phyloP scores from a whole-genome alignment of 2,888 invertebrate genomes.

The Herminia tarsipennalis region DNA sequence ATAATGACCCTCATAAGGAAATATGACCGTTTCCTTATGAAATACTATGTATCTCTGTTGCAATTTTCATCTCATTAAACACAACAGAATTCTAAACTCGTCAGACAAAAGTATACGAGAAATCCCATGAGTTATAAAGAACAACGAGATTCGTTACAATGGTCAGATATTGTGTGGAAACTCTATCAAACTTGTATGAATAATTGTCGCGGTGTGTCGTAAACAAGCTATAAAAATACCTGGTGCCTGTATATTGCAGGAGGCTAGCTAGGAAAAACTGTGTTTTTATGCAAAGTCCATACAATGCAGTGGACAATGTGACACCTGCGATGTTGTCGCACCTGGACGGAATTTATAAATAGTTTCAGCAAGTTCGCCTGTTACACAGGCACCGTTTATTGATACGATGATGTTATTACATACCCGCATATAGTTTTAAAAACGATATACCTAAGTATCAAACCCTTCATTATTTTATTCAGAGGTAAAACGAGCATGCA shows the following conservation, averaged over 20 bases:
- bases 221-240: slow-evolving; percentile 41
- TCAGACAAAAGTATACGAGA: not conserved
- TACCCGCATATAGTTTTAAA: not conserved
- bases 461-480: no score
- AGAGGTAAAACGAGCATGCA: no score
- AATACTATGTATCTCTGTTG: no score
- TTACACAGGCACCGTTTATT: slow-evolving; percentile 41
- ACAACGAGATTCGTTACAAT: not conserved
- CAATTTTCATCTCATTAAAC: no score
- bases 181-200: slow-evolving; percentile 36
- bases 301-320: slow-evolving; percentile 72
- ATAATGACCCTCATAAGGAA: no score
- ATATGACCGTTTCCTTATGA: no score
- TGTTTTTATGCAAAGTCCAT: slow-evolving; percentile 78
- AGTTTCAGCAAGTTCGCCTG: slow-evolving; percentile 56
- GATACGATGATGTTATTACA: not conserved
- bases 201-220: slow-evolving; percentile 24
- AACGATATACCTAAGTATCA: no score
- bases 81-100: no score
- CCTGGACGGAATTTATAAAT: slow-evolving; percentile 80
- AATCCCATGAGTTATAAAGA: not conserved
- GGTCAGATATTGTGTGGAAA: slow-evolving; percentile 20
- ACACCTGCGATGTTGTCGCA: slow-evolving; percentile 73
- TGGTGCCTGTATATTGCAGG: slow-evolving; percentile 26
- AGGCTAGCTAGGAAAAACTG: slow-evolving; percentile 41